Percentiles rank a stretch among this genome's conserved stretches.
Evolutionary conservation across 2,797 vertebrate species (phyloP).

Genomic region (Sebastes iracundus): DNA sequence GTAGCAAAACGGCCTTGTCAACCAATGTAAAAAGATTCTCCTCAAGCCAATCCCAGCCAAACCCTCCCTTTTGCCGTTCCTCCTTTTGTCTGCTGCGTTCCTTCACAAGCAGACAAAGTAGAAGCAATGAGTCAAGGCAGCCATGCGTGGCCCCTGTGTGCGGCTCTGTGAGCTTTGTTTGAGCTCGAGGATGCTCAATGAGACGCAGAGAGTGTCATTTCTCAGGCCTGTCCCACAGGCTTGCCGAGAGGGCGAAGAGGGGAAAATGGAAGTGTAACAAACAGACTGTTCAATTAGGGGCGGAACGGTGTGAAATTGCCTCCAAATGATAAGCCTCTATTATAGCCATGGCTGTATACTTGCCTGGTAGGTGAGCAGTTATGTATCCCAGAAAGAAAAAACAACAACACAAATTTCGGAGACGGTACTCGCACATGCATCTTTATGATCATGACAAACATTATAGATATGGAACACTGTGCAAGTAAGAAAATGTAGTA

Average conservation of each 20-base stretch:
- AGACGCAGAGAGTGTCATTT: constrained; percentile 85
- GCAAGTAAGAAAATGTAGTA: constrained; percentile 35
- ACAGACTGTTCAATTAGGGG: constrained; percentile 89
- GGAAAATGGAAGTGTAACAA: constrained; percentile 84
- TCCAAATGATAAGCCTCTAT: constrained; percentile 87
- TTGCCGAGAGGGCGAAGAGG: constrained; percentile 67
- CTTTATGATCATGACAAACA: constrained; percentile 54
- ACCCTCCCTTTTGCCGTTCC: constrained; percentile 4
- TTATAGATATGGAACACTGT: constrained; percentile 7
- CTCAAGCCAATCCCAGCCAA: background rate
- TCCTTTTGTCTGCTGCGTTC: constrained; percentile 44
- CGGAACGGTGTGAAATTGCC: constrained; percentile 87
- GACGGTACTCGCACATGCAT: constrained; percentile 37
- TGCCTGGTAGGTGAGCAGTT: constrained; percentile 76
- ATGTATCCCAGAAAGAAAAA: constrained; percentile 30
- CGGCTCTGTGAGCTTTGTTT: constrained; percentile 78
- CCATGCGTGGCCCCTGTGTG: constrained; percentile 64
- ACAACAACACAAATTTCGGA: constrained; percentile 14
- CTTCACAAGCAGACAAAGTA: constrained; percentile 61
- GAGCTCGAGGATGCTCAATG: constrained; percentile 84
- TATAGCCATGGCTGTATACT: constrained; percentile 71
- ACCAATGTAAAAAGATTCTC: constrained; percentile 27
- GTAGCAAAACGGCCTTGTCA: constrained; percentile 32
- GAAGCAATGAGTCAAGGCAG: constrained; percentile 69
- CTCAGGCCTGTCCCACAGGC: constrained; percentile 83